Conservation (phyloP, 1,140 invertebrate species). For the Aricia agestis region DNA sequence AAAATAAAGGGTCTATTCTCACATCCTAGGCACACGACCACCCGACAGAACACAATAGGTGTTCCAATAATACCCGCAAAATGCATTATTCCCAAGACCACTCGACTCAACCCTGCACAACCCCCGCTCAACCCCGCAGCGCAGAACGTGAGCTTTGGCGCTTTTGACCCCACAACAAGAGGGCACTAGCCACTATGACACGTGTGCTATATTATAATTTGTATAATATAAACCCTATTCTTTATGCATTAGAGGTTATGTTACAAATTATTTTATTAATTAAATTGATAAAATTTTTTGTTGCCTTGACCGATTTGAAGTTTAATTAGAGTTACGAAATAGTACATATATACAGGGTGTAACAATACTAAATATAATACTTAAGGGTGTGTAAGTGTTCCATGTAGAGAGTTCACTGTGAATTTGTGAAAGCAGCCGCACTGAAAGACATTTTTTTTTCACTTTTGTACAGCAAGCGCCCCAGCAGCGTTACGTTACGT, state of each 20-base stretch:
- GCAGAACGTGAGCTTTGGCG: slow-evolving; percentile 7
- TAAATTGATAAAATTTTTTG: neutral
- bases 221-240: neutral
- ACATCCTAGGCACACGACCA: slow-evolving; percentile 2
- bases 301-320: neutral
- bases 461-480: no score
- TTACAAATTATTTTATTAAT: neutral
- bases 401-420: no score
- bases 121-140: neutral
- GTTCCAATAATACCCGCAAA: slow-evolving; percentile 12
- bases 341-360: no score
- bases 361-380: no score
- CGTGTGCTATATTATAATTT: neutral
- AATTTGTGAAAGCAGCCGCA: no score
- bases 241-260: neutral
- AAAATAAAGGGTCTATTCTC: neutral
- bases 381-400: no score
- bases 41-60: neutral
- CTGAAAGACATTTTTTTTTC: no score
- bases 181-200: slow-evolving; percentile 5
- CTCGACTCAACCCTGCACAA: neutral
- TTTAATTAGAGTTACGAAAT: neutral
- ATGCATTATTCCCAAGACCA: slow-evolving; percentile 12
- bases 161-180: slow-evolving; percentile 9
- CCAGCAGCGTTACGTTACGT: no score